A percentile compares a stretch with the other conserved stretches of the same genome.
Evolutionary conservation across 2,797 vertebrate genomes (phyloP).

Genomic region (Neomorphus geoffroyi): DNA sequence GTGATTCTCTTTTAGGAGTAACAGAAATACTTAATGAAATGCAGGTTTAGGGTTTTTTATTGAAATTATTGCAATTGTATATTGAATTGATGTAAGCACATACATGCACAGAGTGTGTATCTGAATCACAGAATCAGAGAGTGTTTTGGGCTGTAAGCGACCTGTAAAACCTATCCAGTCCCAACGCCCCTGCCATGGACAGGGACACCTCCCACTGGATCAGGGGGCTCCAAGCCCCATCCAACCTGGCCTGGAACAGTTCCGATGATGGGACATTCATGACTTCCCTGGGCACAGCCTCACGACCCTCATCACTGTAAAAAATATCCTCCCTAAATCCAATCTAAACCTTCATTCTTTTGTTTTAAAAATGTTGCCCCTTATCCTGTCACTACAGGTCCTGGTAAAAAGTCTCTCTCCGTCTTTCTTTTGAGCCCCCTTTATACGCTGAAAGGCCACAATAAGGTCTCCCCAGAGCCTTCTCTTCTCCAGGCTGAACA

Average conservation of each 20-base stretch:
- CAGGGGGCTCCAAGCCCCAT: neutral
- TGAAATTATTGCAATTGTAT: neutral
- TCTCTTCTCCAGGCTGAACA: neutral
- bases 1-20: neutral
- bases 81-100: neutral
- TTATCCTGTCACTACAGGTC: neutral
- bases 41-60: neutral
- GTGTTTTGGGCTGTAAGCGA: neutral
- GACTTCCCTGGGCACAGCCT: neutral
- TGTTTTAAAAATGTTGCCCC: rapidly evolving
- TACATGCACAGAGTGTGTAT: neutral
- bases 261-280: neutral
- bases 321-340: neutral
- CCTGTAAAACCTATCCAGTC: neutral
- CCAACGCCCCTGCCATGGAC: neutral
- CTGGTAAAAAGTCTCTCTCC: neutral
- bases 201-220: neutral
- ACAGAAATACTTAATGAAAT: neutral
- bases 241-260: neutral
- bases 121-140: neutral
- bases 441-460: neutral
- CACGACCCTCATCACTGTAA: rapidly evolving
- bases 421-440: neutral
- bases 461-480: neutral
- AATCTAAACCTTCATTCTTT: neutral